Conservation (phyloP, 23 tunicate genomes). For the Trididemnum miniatum region DNA sequence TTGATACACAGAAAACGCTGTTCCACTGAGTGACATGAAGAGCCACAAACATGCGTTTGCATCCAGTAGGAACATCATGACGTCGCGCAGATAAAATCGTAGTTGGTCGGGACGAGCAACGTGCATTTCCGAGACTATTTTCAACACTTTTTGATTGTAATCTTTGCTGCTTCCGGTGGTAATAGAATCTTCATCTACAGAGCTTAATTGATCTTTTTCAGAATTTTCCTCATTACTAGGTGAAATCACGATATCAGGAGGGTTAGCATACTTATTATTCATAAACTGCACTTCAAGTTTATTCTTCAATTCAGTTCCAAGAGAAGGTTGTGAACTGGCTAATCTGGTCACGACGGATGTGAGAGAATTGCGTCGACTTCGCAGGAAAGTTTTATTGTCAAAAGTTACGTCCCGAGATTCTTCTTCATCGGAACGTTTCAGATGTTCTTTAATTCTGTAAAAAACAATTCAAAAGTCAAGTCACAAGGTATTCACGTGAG, state of each 20-base stretch:
- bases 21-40: constrained; percentile 66
- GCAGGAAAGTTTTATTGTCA: constrained; percentile 45
- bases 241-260: constrained; percentile 1
- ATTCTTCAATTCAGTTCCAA: neutral
- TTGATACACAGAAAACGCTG: constrained; percentile 37
- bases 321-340: constrained; percentile 8
- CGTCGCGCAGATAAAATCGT: constrained; percentile 55
- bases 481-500: too few relatives aligned
- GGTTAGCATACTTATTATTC: neutral
- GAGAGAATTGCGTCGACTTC: constrained; percentile 49
- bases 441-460: neutral
- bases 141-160: neutral
- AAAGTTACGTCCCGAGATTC: neutral
- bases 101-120: constrained; percentile 47
- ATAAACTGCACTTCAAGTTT: neutral
- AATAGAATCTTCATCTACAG: neutral
- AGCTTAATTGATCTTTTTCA: neutral
- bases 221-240: neutral
- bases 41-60: constrained; percentile 70
- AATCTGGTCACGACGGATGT: constrained; percentile 39
- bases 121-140: constrained; percentile 48
- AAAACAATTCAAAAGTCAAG: too few relatives aligned
- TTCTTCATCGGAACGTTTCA: neutral
- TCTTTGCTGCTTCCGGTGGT: neutral
- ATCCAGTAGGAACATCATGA: constrained; percentile 56